Evolutionary conservation across 2,888 invertebrate genomes (phyloP).

Genomic region (Ischnura elegans): DNA sequence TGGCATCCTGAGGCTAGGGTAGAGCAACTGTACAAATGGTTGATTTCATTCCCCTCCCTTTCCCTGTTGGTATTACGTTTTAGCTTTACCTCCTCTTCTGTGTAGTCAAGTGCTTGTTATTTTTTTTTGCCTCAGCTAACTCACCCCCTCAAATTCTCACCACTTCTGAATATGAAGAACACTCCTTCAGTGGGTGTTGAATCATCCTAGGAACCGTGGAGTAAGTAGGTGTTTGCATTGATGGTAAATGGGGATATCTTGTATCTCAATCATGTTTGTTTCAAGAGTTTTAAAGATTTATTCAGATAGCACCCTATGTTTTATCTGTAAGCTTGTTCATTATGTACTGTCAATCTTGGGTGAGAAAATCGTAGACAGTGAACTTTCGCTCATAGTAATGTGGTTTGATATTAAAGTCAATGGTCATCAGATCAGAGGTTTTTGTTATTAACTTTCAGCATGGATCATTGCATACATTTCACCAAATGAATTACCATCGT

Average conservation of each 20-base stretch:
- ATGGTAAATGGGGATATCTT: slow-evolving; percentile 62
- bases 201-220: slow-evolving; percentile 56
- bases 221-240: slow-evolving; percentile 63
- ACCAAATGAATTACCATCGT: slow-evolving; percentile 28
- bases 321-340: slow-evolving; percentile 58
- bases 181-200: slow-evolving; percentile 21
- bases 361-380: slow-evolving; percentile 26
- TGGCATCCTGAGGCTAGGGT: slow-evolving; percentile 26
- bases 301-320: slow-evolving; percentile 2
- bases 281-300: slow-evolving; percentile 45
- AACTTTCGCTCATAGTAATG: slow-evolving; percentile 46
- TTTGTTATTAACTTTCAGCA: slow-evolving; percentile 39
- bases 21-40: slow-evolving; percentile 15
- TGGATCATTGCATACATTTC: slow-evolving; percentile 39
- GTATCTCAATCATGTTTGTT: slow-evolving; percentile 52
- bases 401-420: slow-evolving; percentile 44
- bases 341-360: slow-evolving; percentile 49
- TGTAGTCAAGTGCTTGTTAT: slow-evolving; percentile 59
- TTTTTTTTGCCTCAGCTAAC: slow-evolving; percentile 40
- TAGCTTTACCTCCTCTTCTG: slow-evolving; percentile 33
- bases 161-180: slow-evolving; percentile 32
- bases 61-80: slow-evolving; percentile 15
- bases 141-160: slow-evolving; percentile 61
- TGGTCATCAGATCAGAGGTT: slow-evolving; percentile 8
- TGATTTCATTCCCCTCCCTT: slow-evolving; percentile 21